A percentile compares a stretch with the other conserved stretches of the same genome.
Evolutionary conservation across 2,113 vertebrate genomes (phyloP).

Genomic region (Salvator merianae): DNA sequence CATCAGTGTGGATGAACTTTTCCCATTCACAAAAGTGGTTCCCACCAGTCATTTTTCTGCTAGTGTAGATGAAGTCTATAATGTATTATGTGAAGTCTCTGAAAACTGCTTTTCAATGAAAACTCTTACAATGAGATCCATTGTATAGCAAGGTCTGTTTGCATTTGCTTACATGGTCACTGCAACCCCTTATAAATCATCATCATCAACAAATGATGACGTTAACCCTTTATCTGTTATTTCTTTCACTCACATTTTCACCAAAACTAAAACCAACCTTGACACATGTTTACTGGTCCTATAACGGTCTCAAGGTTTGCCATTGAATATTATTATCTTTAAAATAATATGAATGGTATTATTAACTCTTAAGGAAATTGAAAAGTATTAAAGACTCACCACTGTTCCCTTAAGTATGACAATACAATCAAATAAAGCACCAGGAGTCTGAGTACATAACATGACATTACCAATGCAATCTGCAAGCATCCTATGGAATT

Average conservation of each 20-base stretch:
- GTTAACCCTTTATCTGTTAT: no score
- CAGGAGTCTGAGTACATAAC: background rate
- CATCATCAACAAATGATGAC: no score
- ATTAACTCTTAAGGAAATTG: background rate
- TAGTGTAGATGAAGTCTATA: no score
- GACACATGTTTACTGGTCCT: background rate
- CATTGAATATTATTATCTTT: background rate
- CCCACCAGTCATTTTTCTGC: no score
- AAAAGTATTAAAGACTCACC: background rate
- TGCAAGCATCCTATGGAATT: background rate
- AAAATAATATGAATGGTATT: background rate
- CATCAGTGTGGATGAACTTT: no score
- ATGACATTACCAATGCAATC: background rate
- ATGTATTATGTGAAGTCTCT: no score
- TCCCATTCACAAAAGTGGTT: no score
- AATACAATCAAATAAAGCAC: conserved; percentile 3
- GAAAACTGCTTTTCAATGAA: no score
- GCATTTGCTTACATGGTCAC: background rate
- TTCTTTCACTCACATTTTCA: background rate
- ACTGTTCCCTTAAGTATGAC: conserved; percentile 1
- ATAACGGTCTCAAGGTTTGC: background rate
- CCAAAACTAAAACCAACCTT: background rate
- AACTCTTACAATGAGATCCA: no score
- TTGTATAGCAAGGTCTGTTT: no score
- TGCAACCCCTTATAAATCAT: no score